A percentile compares a stretch with the other conserved stretches of the same genome.
Evolutionary conservation across 2,888 invertebrate species (phyloP).

Genomic region (Chrysotoxum bicinctum): DNA sequence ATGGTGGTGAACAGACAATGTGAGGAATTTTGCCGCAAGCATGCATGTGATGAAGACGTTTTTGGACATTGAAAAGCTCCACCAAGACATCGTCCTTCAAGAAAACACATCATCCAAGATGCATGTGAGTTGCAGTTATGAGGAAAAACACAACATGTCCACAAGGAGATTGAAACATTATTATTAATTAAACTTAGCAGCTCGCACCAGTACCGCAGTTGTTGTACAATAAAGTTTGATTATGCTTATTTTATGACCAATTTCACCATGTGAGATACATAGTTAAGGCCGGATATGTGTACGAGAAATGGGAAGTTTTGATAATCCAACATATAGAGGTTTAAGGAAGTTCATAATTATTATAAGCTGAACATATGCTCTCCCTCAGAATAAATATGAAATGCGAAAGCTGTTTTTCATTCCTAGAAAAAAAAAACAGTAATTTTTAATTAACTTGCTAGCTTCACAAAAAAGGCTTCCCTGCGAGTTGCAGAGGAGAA

Average conservation of each 20-base stretch:
- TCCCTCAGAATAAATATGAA: not conserved
- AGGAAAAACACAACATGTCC: constrained; percentile 5
- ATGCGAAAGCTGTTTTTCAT: not conserved
- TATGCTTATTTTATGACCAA: constrained; percentile 18
- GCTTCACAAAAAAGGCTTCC: not conserved
- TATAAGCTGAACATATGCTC: not conserved
- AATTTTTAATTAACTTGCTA: not conserved
- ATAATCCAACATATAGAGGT: not conserved
- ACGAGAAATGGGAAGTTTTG: not conserved
- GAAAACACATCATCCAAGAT: not conserved
- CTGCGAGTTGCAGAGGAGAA: not conserved
- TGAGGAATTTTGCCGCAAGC: constrained; percentile 15
- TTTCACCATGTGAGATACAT: not conserved
- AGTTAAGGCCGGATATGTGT: not conserved
- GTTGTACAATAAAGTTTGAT: constrained; percentile 23
- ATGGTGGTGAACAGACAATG: constrained; percentile 15
- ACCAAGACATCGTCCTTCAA: constrained; percentile 11
- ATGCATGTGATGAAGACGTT: constrained; percentile 19
- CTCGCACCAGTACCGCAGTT: not conserved
- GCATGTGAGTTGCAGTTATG: constrained; percentile 1
- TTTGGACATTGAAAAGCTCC: constrained; percentile 26
- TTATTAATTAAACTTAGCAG: constrained; percentile 34
- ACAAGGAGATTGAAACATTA: constrained; percentile 29
- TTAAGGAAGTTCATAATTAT: not conserved
- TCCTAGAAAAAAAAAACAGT: not conserved